Evolutionary conservation across 2,113 vertebrate genomes (phyloP), one percentile per base, ranked within the genome.

Genomic region (Chloropsis hardwickii): DNA sequence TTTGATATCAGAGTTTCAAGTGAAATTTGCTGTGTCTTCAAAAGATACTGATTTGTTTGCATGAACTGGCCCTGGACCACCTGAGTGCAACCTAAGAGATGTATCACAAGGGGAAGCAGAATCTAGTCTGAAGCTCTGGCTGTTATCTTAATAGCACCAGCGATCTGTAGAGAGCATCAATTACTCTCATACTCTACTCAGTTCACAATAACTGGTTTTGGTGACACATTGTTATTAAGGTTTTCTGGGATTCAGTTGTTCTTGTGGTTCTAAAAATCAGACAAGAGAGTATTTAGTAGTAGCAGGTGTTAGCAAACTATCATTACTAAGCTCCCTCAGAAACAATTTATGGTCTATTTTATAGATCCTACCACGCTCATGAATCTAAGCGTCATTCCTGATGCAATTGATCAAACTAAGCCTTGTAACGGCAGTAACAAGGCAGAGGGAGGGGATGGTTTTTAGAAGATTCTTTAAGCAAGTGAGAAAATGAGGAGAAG

Each of bases 331-430:
- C 82, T 93, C 50, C 82, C 70, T 72, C 44, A 76, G 91, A 90
- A 94, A 51, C 60, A 92, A 94, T 91, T 89, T 91, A 81, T 90
- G 64, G 53, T 54, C 57, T 84, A 0, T 95, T 94, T 94, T 94
- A 87, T 92, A 89, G 89, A 93, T 87, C 24, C 29, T 92, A 72
- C 24, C 58, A 53, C 0, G 0, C 22, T 90, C 14, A 19, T 44
- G 47, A 33, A 87, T 90, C 79, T 84, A 31, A 84, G 31, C 72
- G 84, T 89, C 62, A 33, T 78, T 97, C 78, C 81, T 95, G 81
- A 77, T 40, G 76, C 45, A 89, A 87, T 62, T 90, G 93, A 97
- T 97, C 84, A 97, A 97, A 86, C 93, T 77, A 85, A 97, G 83
- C 82, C 94, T 90, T 95, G 69, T 62, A 94, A 91, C 89, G 86